phyloP scores from a whole-genome alignment of 2,888 invertebrate genomes.

The Dysmachus trigonus region DNA sequence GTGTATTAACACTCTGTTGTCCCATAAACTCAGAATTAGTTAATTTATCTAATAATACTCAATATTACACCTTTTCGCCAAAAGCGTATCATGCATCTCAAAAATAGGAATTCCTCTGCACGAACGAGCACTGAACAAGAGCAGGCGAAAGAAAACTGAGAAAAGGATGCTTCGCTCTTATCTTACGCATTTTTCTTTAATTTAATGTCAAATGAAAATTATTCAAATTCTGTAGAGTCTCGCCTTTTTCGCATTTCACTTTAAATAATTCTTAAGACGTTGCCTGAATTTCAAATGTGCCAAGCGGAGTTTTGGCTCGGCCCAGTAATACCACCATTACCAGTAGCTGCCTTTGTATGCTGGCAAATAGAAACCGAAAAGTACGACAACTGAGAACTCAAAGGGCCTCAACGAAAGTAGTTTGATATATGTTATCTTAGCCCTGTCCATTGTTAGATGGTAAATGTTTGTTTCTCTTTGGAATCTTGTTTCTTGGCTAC shows the following conservation, averaged over 20 bases:
- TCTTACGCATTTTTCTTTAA: slow-evolving; percentile 31
- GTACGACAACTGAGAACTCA: not conserved
- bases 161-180: not conserved
- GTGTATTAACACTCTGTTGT: not conserved
- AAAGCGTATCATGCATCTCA: slow-evolving; percentile 19
- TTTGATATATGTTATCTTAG: slow-evolving; percentile 37
- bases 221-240: slow-evolving; percentile 28
- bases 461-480: slow-evolving; percentile 9
- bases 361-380: not conserved
- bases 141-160: not conserved
- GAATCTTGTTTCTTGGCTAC: not conserved
- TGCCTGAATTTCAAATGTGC: slow-evolving; percentile 12
- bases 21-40: not conserved
- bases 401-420: slow-evolving; percentile 24
- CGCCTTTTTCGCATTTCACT: slow-evolving; percentile 38
- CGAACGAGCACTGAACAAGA: not conserved
- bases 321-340: not conserved
- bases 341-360: not conserved
- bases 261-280: slow-evolving; percentile 37
- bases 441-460: slow-evolving; percentile 29
- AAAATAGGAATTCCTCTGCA: slow-evolving; percentile 22
- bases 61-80: not conserved
- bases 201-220: slow-evolving; percentile 39
- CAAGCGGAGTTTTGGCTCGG: not conserved
- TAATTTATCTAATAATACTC: not conserved